Evolutionary conservation across 2,888 invertebrate species (phyloP), one percentile per base, ranked within the genome.

Genomic region (Torymus tubicola): DNA sequence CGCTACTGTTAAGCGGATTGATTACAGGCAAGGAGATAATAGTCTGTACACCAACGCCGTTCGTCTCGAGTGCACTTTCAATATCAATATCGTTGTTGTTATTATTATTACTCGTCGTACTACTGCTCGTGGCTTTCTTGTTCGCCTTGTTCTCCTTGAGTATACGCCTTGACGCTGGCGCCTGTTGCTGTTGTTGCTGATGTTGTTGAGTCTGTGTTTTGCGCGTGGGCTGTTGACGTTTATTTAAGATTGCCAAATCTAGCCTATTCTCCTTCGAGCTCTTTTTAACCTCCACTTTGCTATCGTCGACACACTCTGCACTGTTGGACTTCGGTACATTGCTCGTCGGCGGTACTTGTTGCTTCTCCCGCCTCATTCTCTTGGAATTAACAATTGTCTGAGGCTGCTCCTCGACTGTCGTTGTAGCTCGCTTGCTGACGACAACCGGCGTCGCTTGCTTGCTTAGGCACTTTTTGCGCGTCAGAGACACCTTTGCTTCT

Each of bases 381-480:
- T 82, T 80, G 52, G 42, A 42, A 42, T 42, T 42, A 42, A 42
- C 71, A 63, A 13, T 83, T 84, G 16, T 64, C 79, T 12, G 64
- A 42, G 42, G 42, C 42, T 42, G 75, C 12, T 81, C 83, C 4
- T 84, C 82, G 18, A 12, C 55, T 0, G 13, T 14, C 13, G 86
- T 91, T 88, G 86, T 93, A 92, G 85, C 93, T 91, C 88, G 93
- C 92, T 83, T 93, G 93, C 89, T 92, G 93, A 91, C 91, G 94
- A 85, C 58, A 1, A 50, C 63, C n/a, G 24, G 76, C 92, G 86
- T 90, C 64, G 83, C 31, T 42, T 42, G 69, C 70, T 85, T 87
- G 73, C 57, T 87, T 82, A 88, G 87, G 88, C 89, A 89, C 87
- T 89, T 89, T 79, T 88, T 86, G 77, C 87, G 85, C 68, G 84